Percentiles rank a stretch among this genome's conserved stretches.
These are phyloP conservation scores for Parnassius orleans DNA, from an alignment of 2,888 invertebrate species.

Conservation along the genomic window DNA sequence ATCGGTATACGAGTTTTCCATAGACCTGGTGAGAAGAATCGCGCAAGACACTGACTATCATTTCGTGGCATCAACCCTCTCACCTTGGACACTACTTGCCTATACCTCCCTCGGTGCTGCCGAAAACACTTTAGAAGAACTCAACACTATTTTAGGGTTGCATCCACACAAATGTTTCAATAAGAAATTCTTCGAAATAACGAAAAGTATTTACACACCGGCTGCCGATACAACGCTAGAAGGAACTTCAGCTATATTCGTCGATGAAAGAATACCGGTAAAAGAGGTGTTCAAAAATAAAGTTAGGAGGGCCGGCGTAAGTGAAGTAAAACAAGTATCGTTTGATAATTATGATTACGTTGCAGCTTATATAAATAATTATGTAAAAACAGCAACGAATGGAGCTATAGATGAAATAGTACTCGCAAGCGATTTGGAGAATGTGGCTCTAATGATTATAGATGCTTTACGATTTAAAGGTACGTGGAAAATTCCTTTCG, in stretches of 20 bases:
- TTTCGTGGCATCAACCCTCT: slow-evolving; percentile 59
- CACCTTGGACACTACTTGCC: slow-evolving; percentile 61
- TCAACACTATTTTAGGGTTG: slow-evolving; percentile 47
- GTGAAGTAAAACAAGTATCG: slow-evolving; percentile 44
- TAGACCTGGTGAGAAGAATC: slow-evolving; percentile 37
- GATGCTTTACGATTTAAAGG: slow-evolving; percentile 69
- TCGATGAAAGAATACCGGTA: slow-evolving; percentile 46
- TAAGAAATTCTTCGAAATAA: slow-evolving; percentile 50
- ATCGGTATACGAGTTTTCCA: slow-evolving; percentile 41
- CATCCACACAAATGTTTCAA: slow-evolving; percentile 58
- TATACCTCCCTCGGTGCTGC: slow-evolving; percentile 56
- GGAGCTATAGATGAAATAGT: slow-evolving; percentile 59
- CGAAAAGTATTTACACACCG: slow-evolving; percentile 33
- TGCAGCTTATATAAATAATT: slow-evolving; percentile 53
- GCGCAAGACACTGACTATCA: slow-evolving; percentile 59
- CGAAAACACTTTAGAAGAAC: slow-evolving; percentile 49
- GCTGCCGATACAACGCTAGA: slow-evolving; percentile 45
- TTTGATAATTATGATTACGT: slow-evolving; percentile 45
- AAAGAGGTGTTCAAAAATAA: slow-evolving; percentile 41
- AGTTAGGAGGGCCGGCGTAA: slow-evolving; percentile 41
- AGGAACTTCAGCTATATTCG: slow-evolving; percentile 52
- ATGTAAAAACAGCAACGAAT: slow-evolving; percentile 52
- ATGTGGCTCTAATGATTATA: slow-evolving; percentile 47
- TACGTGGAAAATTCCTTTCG: slow-evolving; percentile 53
- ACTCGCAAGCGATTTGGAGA: slow-evolving; percentile 48